Percentiles rank a stretch among this genome's conserved stretches.
These are phyloP conservation scores for Hippopotamus amphibius DNA, from an alignment of 2,113 vertebrate genomes.

Conservation along the genomic window DNA sequence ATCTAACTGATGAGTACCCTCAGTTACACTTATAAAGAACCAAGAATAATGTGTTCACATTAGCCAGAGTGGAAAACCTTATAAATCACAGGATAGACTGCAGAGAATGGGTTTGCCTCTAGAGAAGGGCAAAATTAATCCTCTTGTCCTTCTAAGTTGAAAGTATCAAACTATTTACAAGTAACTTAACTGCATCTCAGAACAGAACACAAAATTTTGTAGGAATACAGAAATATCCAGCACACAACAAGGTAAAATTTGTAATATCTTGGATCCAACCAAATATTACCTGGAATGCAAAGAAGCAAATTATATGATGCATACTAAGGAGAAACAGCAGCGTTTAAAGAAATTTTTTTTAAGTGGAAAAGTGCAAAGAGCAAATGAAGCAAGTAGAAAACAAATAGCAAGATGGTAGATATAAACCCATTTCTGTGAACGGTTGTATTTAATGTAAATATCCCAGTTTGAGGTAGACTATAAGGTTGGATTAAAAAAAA, in stretches of 20 bases:
- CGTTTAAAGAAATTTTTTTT: background rate
- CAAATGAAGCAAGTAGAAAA: background rate
- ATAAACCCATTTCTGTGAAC: background rate
- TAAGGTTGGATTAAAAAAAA: background rate
- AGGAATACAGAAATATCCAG: background rate
- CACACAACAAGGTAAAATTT: background rate
- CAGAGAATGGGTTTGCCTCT: background rate
- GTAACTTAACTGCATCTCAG: background rate
- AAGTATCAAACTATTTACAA: background rate
- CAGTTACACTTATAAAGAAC: background rate
- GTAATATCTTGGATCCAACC: background rate
- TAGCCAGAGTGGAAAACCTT: background rate
- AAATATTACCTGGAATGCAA: background rate
- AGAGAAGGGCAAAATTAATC: background rate
- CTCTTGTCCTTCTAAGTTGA: background rate
- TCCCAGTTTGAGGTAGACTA: background rate
- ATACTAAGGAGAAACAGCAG: background rate
- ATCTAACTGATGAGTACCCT: background rate
- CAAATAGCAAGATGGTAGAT: background rate
- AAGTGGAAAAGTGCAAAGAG: background rate
- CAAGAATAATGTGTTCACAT: background rate
- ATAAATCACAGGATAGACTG: background rate
- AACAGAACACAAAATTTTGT: background rate
- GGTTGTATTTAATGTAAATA: constrained; percentile 14
- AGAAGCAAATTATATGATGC: background rate